Base-by-base conservation (phyloP, 2,797 vertebrate genomes). In the Gastrophryne carolinensis region DNA sequence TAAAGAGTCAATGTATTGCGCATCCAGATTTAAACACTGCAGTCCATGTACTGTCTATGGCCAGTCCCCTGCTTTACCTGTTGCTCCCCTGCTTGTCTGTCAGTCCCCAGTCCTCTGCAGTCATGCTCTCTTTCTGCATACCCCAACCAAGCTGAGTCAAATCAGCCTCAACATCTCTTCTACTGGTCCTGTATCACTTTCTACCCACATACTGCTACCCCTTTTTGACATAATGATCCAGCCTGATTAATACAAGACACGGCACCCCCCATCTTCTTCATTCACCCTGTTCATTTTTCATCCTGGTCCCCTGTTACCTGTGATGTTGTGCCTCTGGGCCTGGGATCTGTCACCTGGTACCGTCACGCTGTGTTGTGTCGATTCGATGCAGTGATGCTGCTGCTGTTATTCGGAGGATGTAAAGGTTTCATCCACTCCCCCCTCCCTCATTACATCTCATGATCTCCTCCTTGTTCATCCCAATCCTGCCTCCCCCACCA, bases 381-480 rank as follows among this genome's bases (percentile, higher is more conserved):
- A 30, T 27, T 21, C 53, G 44, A 58, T 58, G 37, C 68, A 72
- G 39, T 58, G 67, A 57, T 70, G 53, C 67, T 44, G 34, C 15
- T 44, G 39, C 39, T 44, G 17, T n/a, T n/a, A n/a, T n/a, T n/a
- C 5, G 34, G 34, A 35, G 34, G 41, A 41, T 54, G 35, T 70
- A 47, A 61, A 50, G 39, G 50, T 61, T 50, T 6, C 41, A 17
- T 60, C 5, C 54, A 49, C 17, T 5, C 17, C 21, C 53, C 27
- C 67, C 67, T 23, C 54, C 37, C 4, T 44, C 54, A 30, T 54
- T 26, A 54, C 11, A 21, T 60, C 56, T 8, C 58, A 23, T 41
- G 13, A 24, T 62, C 58, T 62, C 32, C 32, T 24, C 32, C 58
- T 23, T 29, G 1, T 23, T n/a, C 26, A 27, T 32, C 39, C 13